These are phyloP conservation scores for Rhabdomys pumilio DNA, from an alignment of 2,797 vertebrate genomes.

Conservation along the genomic window DNA sequence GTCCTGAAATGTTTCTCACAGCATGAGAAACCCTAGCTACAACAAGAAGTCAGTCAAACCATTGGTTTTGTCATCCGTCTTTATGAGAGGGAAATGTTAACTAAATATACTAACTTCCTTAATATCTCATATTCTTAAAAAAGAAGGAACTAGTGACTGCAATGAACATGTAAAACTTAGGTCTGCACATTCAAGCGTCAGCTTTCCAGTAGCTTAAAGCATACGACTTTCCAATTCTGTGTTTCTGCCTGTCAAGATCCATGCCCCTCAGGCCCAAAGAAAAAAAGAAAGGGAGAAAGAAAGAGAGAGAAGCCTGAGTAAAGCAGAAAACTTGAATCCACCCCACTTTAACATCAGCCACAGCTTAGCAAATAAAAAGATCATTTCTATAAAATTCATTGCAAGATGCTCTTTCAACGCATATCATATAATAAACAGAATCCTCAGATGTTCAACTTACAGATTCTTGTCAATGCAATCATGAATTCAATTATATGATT, in stretches of 20 bases:
- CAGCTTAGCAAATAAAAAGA: constrained; percentile 14
- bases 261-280: not conserved
- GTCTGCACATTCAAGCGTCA: constrained; percentile 33
- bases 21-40: not conserved
- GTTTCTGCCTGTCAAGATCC: constrained; percentile 42
- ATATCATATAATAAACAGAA: not conserved
- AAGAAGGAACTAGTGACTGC: constrained; percentile 5
- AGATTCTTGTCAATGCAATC: constrained; percentile 25
- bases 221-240: constrained; percentile 39
- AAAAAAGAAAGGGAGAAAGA: not conserved
- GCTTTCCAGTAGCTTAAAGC: constrained; percentile 56
- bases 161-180: constrained; percentile 35
- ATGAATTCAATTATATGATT: constrained; percentile 32
- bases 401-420: constrained; percentile 34
- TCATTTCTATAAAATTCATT: constrained; percentile 43
- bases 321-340: not conserved
- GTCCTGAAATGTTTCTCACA: not conserved
- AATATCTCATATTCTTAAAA: constrained; percentile 12
- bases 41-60: not conserved
- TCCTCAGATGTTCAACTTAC: constrained; percentile 41
- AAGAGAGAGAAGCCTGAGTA: constrained; percentile 5
- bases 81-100: constrained; percentile 7
- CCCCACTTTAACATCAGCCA: constrained; percentile 42
- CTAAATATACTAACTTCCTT: constrained; percentile 47
- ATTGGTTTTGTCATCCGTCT: not conserved